Base-by-base conservation (phyloP, 2,113 vertebrate species). In the Oncorhynchus mykiss region DNA sequence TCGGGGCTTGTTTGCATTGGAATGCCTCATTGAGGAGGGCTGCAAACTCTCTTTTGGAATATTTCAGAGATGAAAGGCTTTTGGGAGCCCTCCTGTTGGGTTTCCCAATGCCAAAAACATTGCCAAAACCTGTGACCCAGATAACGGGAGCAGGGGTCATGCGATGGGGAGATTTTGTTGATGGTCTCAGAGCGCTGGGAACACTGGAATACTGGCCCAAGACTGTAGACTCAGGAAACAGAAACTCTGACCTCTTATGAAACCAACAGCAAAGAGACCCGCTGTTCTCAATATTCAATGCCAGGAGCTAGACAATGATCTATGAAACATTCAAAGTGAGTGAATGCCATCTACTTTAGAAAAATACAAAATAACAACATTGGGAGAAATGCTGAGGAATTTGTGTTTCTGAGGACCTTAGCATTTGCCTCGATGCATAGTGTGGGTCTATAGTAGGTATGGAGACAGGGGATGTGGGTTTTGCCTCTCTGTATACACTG, bases 1-100 rank as follows among this genome's bases (percentile, higher is more conserved):
- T 22, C 59, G 51, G 27, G 18, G 49, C 31, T 71, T 71, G 73
- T 79, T 75, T 78, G 2, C 69, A 57, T 85, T 59, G 72, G 73
- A 79, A 72, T 77, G 71, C 60, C 54, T 72, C 62, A 2, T 49
- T 8, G 49, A 66, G 51, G 45, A 71, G 25, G 71, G 54, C 67
- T 31, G 34, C 18, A 67, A 73, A 68, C 24, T 34, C 7, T 75
- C 70, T 59, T 74, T 48, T 81, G 12, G 54, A 76, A 72, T 75
- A 78, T 83, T 65, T 12, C 77, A 78, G 69, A 77, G 45, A 65
- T 72, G 13, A 74, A 68, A 77, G 72, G 48, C 62, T 81, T 54
- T 77, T n/a, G 39, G 39, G 45, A 34, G 57, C 20, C 62, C 39
- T 8, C 39, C 8, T 39, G 8, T 8, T 39, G 2, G 8, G 39